Conservation (phyloP, 2,888 invertebrate genomes). For the Amiota mariae region DNA sequence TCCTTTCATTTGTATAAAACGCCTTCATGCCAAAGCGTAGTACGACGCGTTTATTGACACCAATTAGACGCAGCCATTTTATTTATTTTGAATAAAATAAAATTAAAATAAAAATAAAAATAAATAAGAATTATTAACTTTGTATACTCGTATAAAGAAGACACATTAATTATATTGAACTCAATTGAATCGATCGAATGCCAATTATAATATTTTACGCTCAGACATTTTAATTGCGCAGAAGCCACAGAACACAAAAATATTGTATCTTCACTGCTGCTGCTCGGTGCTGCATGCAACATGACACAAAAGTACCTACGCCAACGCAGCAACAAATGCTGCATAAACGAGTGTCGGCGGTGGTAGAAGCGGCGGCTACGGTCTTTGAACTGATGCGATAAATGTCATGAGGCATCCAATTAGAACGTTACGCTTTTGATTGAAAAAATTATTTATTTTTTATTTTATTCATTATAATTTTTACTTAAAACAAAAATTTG, state of each 20-base stretch:
- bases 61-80: constrained; percentile 22
- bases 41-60: constrained; percentile 34
- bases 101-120: background rate
- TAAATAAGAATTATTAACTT: constrained; percentile 1
- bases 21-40: no score
- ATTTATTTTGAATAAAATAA: background rate
- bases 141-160: constrained; percentile 27
- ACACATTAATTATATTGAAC: constrained; percentile 21
- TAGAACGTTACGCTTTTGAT: background rate
- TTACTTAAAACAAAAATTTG: constrained; percentile 46
- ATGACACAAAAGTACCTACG: background rate
- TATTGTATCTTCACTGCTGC: background rate
- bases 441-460: background rate
- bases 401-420: constrained; percentile 17
- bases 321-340: background rate
- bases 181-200: constrained; percentile 18
- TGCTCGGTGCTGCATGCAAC: background rate
- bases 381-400: constrained; percentile 13
- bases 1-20: background rate
- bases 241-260: constrained; percentile 35
- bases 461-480: background rate
- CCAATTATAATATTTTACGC: constrained; percentile 41
- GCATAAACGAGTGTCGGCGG: background rate
- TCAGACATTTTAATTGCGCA: constrained; percentile 61
- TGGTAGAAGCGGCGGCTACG: background rate